These are phyloP conservation scores for Solen grandis DNA, from an alignment of 1,140 invertebrate species.

Conservation along the genomic window DNA sequence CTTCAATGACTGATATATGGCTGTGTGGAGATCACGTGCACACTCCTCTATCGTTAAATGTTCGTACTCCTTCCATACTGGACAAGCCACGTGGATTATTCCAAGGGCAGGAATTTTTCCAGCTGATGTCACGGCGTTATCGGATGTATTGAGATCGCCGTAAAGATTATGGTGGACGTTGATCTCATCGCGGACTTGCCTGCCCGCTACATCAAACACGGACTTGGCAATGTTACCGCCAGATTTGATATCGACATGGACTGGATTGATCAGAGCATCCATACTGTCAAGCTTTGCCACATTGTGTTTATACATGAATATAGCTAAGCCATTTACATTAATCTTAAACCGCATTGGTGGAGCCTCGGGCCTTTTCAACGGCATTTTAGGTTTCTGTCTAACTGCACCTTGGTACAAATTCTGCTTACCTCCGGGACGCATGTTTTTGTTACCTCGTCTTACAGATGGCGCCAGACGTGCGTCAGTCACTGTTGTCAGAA, in stretches of 20 bases:
- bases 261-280: constrained; percentile 43
- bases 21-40: constrained; percentile 39
- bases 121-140: constrained; percentile 48
- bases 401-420: constrained; percentile 10
- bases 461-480: constrained; percentile 1
- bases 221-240: constrained; percentile 7
- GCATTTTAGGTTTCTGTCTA: constrained; percentile 13
- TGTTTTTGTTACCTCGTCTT: constrained; percentile 7
- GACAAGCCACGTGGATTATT: constrained; percentile 35
- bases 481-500: constrained; percentile 27
- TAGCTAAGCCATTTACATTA: constrained; percentile 41
- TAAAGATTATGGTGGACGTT: constrained; percentile 33
- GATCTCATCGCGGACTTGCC: constrained; percentile 24
- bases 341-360: constrained; percentile 37
- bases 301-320: constrained; percentile 49
- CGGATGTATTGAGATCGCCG: constrained; percentile 21
- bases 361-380: neutral
- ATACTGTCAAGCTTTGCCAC: constrained; percentile 41
- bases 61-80: constrained; percentile 37
- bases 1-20: constrained; percentile 39
- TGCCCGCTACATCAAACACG: constrained; percentile 37
- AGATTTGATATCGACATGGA: neutral
- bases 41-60: constrained; percentile 30
- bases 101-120: constrained; percentile 36
- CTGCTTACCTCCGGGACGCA: neutral